Percentiles rank a stretch among this genome's conserved stretches.
Conservation (phyloP, 2,797 vertebrate genomes). For the Eurystomus glaucurus region DNA sequence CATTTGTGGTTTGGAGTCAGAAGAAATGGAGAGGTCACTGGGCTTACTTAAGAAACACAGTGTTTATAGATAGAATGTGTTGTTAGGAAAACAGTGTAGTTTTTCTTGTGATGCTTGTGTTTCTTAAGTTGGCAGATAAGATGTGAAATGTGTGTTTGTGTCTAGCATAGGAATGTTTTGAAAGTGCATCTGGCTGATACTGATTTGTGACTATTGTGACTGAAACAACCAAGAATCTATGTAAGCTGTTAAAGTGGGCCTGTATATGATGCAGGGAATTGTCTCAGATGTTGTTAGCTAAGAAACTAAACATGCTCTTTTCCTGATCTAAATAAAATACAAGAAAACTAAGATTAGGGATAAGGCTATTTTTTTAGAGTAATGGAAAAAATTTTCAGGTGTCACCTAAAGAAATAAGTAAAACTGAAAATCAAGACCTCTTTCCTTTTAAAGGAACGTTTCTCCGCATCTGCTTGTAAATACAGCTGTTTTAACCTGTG, state of each 20-base stretch:
- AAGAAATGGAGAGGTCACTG: not conserved
- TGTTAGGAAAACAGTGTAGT: not conserved
- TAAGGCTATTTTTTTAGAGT: not conserved
- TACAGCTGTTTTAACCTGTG: not conserved
- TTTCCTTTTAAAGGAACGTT: not conserved
- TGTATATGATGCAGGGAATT: not conserved
- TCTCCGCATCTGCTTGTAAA: rapidly evolving
- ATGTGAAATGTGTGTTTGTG: not conserved
- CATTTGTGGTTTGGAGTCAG: not conserved
- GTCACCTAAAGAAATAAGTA: not conserved
- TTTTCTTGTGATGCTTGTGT: not conserved
- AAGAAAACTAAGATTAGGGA: not conserved
- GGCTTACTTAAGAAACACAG: not conserved
- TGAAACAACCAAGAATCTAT: not conserved
- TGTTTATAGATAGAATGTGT: not conserved
- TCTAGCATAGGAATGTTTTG: not conserved
- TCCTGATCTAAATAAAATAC: not conserved
- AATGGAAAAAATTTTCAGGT: not conserved
- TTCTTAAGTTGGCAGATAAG: not conserved
- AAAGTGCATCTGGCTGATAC: not conserved
- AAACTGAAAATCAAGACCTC: not conserved
- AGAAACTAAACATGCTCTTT: not conserved
- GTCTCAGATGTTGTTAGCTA: not conserved
- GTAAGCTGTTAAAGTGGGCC: not conserved
- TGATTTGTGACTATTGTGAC: not conserved